phyloP scores from a whole-genome alignment of 1,140 invertebrate genomes.

The Drosophila pallidifrons region DNA sequence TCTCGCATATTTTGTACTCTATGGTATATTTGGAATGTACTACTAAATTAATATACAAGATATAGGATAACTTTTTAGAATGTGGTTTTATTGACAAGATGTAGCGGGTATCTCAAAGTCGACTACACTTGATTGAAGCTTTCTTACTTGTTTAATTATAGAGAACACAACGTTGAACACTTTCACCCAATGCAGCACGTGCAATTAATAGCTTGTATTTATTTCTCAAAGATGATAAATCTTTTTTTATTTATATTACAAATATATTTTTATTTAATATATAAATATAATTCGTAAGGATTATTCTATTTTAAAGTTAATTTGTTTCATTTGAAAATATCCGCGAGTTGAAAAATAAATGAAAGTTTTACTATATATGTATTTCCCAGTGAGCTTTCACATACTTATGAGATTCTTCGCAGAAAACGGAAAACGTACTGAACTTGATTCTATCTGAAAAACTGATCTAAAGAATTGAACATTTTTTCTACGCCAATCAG shows the following conservation, averaged over 20 bases:
- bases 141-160: constrained; percentile 29
- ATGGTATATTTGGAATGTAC: no score
- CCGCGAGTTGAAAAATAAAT: constrained; percentile 31
- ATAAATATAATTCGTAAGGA: constrained; percentile 2
- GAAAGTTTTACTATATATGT: constrained; percentile 27
- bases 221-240: constrained; percentile 1
- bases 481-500: constrained; percentile 16
- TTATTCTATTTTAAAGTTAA: constrained; percentile 35
- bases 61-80: no score
- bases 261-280: constrained; percentile 1
- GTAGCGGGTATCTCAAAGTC: no score
- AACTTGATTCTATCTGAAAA: constrained; percentile 35
- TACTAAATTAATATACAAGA: no score
- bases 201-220: constrained; percentile 10
- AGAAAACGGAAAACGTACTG: constrained; percentile 45
- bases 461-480: constrained; percentile 17
- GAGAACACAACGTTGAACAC: constrained; percentile 23
- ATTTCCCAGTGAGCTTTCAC: constrained; percentile 44
- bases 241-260: background rate
- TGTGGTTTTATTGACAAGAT: no score
- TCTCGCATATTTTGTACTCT: no score
- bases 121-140: no score
- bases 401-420: constrained; percentile 44
- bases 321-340: constrained; percentile 17
- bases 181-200: constrained; percentile 45